These are phyloP conservation scores for Cancer borealis DNA, from an alignment of 2,888 invertebrate genomes.

Conservation along the genomic window DNA sequence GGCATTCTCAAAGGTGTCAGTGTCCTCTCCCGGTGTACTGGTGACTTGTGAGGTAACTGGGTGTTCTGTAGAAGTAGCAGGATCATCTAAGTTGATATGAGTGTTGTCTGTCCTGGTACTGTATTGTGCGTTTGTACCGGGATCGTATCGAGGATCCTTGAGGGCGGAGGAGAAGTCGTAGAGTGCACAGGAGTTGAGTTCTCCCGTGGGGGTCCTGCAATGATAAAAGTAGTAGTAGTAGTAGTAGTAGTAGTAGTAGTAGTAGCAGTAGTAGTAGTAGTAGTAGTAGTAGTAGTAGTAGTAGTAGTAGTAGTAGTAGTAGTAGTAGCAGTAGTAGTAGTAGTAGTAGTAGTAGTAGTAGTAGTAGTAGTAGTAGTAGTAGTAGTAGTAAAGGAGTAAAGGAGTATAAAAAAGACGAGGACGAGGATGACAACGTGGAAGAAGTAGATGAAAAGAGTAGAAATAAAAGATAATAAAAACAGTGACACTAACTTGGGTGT, in stretches of 20 bases:
- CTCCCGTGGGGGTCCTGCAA: conserved; percentile 31
- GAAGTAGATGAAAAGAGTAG: not conserved
- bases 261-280: not conserved
- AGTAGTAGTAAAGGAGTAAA: not conserved
- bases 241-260: conserved; percentile 1
- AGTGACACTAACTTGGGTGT: conserved; percentile 80
- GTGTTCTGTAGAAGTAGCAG: not conserved
- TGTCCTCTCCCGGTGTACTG: not conserved
- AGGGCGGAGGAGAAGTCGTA: conserved; percentile 54
- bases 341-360: conserved; percentile 12
- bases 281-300: not conserved
- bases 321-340: conserved; percentile 20
- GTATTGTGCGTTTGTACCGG: not conserved
- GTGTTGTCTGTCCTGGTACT: not conserved
- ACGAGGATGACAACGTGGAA: not conserved
- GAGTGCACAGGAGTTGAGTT: conserved; percentile 43
- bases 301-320: conserved; percentile 20
- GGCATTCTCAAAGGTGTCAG: not conserved
- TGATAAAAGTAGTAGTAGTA: not conserved
- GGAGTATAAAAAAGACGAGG: not conserved
- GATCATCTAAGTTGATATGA: not conserved
- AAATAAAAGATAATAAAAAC: not conserved
- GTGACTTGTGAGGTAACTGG: not conserved
- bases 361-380: not conserved
- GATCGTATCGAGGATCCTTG: not conserved